A percentile compares a stretch with the other conserved stretches of the same genome.
These are phyloP conservation scores for Scomber japonicus DNA, from an alignment of 2,113 vertebrate species.

Conservation along the genomic window DNA sequence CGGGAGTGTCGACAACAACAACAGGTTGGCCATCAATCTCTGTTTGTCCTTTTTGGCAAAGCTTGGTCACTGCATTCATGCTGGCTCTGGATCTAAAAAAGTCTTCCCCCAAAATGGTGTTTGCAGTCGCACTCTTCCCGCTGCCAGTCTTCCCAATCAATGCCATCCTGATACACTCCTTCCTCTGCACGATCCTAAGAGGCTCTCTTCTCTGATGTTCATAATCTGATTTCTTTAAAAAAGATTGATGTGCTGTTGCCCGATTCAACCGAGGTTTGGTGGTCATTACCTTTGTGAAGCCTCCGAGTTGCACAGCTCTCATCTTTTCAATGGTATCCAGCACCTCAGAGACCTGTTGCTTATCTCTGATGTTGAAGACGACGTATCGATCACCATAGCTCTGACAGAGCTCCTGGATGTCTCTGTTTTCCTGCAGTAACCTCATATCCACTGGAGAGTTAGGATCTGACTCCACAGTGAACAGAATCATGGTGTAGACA, in stretches of 20 bases:
- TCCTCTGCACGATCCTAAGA: too few species aligned
- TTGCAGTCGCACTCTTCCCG: conserved; percentile 63
- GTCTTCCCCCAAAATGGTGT: conserved; percentile 36
- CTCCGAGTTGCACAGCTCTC: neutral
- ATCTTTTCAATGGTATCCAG: conserved; percentile 27
- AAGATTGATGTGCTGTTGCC: neutral
- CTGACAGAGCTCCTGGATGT: conserved; percentile 22
- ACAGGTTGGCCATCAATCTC: neutral
- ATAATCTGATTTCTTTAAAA: too few species aligned
- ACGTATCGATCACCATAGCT: neutral
- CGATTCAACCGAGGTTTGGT: fast-evolving
- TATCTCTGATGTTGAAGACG: conserved; percentile 43
- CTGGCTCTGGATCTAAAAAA: neutral
- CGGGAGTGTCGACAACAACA: conserved; percentile 48
- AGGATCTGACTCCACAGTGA: conserved; percentile 27
- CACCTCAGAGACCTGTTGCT: conserved; percentile 41
- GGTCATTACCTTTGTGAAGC: conserved; percentile 38
- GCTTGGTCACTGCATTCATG: conserved; percentile 13
- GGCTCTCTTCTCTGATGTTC: too few species aligned
- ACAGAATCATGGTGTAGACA: conserved; percentile 46
- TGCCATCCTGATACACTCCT: conserved; percentile 28
- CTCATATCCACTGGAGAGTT: neutral
- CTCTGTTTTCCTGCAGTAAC: conserved; percentile 28
- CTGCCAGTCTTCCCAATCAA: conserved; percentile 52
- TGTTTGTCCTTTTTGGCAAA: conserved; percentile 13